Evolutionary conservation across 2,113 vertebrate genomes (phyloP), one percentile per base, ranked within the genome.

Genomic region (Bubo scandiacus): DNA sequence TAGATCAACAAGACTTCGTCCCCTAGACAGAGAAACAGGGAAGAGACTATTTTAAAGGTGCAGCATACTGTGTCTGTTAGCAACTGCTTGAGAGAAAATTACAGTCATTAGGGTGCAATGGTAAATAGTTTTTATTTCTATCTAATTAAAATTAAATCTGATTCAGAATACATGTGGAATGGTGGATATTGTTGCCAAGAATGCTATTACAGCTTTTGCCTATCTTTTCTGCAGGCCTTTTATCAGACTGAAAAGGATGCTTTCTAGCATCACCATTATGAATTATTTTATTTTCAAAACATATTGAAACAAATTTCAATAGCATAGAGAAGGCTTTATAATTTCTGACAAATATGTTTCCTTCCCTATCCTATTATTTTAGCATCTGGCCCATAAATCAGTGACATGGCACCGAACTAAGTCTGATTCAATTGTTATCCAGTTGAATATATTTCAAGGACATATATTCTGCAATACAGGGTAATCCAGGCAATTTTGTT

Each of bases 31-130:
- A 84, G 94, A 93, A 85, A 23, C 14, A 59, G 15, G 15, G 58
- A 91, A 89, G 29, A 90, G 54, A 68, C 67, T 78, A 43, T 79
- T 97, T 93, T 74, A 84, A 96, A 97, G 83, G 93, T 96, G 49
- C 62, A 96, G 36, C 58, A 81, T 70, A 83, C 79, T 96, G 83
- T 73, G 77, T 74, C 84, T 97, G 61, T 97, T 97, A 98, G 90
- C 93, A 97, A 95, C 92, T 98, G 96, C 87, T 97, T 97, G 95
- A 94, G 51, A 90, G 95, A 96, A 97, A 98, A 98, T 98, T 95
- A 83, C 36, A 97, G 88, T 91, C 88, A 94, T 98, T 96, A 96
- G 91, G 58, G 47, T 90, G 34, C 47, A 96, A 84, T 86, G 51
- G 80, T 93, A 97, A 97, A 97, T 95, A 89, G 70, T 77, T 96